Evolutionary conservation across 2,113 vertebrate species (phyloP), one percentile per base, ranked within the genome.

Genomic region (Rhynchomys soricoides): DNA sequence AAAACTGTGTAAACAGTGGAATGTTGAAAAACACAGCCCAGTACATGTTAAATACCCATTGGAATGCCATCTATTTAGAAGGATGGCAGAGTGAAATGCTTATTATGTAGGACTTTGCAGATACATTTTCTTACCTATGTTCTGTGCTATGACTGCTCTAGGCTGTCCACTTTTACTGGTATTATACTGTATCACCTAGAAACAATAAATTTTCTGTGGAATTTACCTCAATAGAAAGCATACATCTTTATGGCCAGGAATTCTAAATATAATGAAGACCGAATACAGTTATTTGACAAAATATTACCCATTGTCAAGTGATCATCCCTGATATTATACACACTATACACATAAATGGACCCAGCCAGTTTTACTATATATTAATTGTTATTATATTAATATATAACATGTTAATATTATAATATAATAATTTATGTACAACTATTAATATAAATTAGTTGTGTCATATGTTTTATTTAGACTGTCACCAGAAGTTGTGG

Each of bases 201-300:
- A 26, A 13, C 43, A 3, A 48, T 71, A 4, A 17, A 0, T n/a
- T 93, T 12, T 26, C n/a, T 71, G 57, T 88, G 9, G 13, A 50
- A 24, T 90, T 88, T 40, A 59, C 7, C 7, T 4, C 4, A 66
- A 0, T 77, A 34, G 37, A 93, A 89, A 9, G 3, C 22, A 71
- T 71, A 10, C 45, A 2, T 37, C 2, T 55, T 59, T 16, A 43
- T 70, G 68, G 16, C 5, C 13, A 70, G 52, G 16, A 57, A 0
- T 22, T 29, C n/a, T 45, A 71, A 57, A 22, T 64, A 64, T 34
- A n/a, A 52, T 9, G 43, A 74, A 74, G 40, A 70, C n/a, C n/a
- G 95, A 93, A 73, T 45, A 48, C 16, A 37, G 29, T 59, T 73
- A 81, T 79, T 95, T 90, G 94, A 7, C 34, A 82, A 82, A 57